phyloP scores from a whole-genome alignment of 2,113 vertebrate genomes.

The Myotis lucifugus region DNA sequence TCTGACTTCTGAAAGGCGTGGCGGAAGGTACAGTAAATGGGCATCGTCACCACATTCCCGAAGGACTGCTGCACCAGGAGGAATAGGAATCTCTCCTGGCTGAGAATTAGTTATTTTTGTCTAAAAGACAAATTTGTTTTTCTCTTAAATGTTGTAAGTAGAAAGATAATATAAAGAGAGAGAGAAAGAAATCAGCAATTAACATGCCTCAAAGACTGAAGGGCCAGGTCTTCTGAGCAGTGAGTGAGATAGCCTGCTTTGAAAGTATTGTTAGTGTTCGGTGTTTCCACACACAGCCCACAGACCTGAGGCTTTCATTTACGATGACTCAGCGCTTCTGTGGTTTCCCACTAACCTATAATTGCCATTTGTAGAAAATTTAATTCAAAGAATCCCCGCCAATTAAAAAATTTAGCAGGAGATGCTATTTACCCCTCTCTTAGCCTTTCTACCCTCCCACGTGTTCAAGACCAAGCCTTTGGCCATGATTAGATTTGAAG shows the following conservation, averaged over 20 bases:
- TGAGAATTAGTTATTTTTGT: conserved; percentile 66
- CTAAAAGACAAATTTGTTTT: not conserved
- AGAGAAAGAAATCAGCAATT: conserved; percentile 73
- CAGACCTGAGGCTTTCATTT: conserved; percentile 68
- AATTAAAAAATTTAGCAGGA: conserved; percentile 19
- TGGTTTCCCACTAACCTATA: conserved; percentile 40
- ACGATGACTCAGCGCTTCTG: not conserved
- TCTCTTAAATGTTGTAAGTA: conserved; percentile 55
- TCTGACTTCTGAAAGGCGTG: not conserved
- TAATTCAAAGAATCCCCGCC: conserved; percentile 39
- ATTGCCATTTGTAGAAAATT: conserved; percentile 5
- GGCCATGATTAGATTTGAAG: conserved; percentile 17
- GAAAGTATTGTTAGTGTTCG: conserved; percentile 77
- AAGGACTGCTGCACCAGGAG: not conserved
- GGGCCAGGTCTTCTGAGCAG: conserved; percentile 65
- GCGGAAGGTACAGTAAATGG: not conserved
- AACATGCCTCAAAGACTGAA: conserved; percentile 74
- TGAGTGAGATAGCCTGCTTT: conserved; percentile 65
- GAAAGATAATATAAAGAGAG: conserved; percentile 74
- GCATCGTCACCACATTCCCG: not conserved
- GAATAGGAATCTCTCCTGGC: not conserved
- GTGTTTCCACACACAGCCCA: conserved; percentile 64
- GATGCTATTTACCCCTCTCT: not conserved
- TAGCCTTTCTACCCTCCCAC: not conserved
- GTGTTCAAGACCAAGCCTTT: not conserved